Base-by-base conservation (phyloP, 2,888 invertebrate species). In the Encarsia formosa region DNA sequence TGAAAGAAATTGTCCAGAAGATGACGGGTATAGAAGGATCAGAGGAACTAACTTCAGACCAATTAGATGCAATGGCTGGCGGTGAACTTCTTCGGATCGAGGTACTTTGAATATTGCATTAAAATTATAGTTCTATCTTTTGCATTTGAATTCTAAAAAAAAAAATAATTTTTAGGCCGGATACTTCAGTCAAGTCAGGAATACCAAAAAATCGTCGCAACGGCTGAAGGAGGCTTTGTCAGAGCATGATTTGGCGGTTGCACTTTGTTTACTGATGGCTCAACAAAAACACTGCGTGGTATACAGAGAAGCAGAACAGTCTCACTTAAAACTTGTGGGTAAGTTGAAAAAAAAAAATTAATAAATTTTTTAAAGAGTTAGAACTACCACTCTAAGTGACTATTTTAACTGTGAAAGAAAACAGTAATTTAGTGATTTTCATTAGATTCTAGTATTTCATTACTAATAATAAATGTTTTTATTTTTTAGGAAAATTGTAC, bases 1-100 rank as follows among this genome's bases (percentile, higher is more conserved):
- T 99, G 49, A 92, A 97, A 73, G 98, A 99, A 78, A 90, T 99
- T 61, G 92, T 99, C 37, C 94, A 96, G 76, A 98, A 97, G 79
- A 99, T 99, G 98, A 93, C 96, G 1, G 99, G 99, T 1, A 93
- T 99, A 49, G 99, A 99, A 76, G 88, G 96, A 1, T 88, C 89
- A 1, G 95, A 96, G 71, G 96, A 96, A 76, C 88, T 97, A 81
- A 99, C 98, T 0, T 81, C 87, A 19, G 97, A 98, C 66, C 98
- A 99, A 70, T 76, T 99, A 48, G 93, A 94, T 68, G 97, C 98
- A 0, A 90, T 98, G 87, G 88, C 91, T 48, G 99, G 99, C 8
- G 99, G 99, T 0, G 98, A 99, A 76, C 76, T 96, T 42, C 79
- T 99, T 3, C 86, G 92, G 68, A 90, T 91, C 65, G 98, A 99